Conservation (phyloP, 2,113 vertebrate species). For the Protomyctophum bolini region DNA sequence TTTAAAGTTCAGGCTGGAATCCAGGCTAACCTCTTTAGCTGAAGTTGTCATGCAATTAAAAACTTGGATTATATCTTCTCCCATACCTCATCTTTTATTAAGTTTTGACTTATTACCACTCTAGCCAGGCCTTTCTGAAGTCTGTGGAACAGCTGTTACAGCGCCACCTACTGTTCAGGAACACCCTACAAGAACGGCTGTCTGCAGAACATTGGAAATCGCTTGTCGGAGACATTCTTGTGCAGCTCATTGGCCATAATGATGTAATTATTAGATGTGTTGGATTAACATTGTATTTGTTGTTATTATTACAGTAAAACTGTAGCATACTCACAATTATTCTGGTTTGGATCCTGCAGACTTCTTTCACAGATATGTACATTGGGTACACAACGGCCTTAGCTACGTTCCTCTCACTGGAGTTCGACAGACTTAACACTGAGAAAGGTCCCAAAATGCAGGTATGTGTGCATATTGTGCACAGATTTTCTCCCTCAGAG, state of each 20-base stretch:
- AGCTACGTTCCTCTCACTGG: constrained; percentile 68
- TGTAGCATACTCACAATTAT: background rate
- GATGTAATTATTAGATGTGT: constrained; percentile 57
- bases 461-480: constrained; percentile 32
- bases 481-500: no score
- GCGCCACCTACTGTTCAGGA: constrained; percentile 78
- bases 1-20: no score
- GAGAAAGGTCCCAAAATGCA: constrained; percentile 51
- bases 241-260: constrained; percentile 76
- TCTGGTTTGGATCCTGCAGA: constrained; percentile 54
- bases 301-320: background rate
- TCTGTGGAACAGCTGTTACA: constrained; percentile 76
- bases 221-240: constrained; percentile 76
- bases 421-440: constrained; percentile 52
- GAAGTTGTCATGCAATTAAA: no score
- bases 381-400: constrained; percentile 70
- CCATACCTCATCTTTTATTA: no score
- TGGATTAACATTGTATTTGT: background rate
- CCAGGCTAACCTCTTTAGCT: no score
- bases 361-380: constrained; percentile 73
- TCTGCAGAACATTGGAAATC: constrained; percentile 71
- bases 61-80: no score
- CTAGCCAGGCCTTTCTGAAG: constrained; percentile 67
- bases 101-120: background rate
- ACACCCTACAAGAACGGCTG: constrained; percentile 76